Percentiles rank a stretch among this genome's conserved stretches.
Conservation (phyloP, 2,797 vertebrate species). For the Sylvilagus floridanus region DNA sequence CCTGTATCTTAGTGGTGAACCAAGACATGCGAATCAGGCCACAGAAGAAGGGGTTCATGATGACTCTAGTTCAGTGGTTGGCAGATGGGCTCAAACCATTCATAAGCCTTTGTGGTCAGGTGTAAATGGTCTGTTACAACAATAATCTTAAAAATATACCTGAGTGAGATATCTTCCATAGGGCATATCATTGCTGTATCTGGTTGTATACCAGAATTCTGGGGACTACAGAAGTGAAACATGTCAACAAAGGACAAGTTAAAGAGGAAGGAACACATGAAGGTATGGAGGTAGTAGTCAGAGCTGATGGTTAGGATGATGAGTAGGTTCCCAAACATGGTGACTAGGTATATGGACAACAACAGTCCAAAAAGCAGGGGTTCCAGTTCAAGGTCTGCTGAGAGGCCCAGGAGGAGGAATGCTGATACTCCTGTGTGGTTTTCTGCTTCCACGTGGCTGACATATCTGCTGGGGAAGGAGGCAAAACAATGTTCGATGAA, state of each 20-base stretch:
- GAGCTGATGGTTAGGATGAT: slow-evolving; percentile 15
- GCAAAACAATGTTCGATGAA: not conserved
- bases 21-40: slow-evolving; percentile 7
- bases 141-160: too few relatives aligned
- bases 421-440: slow-evolving; percentile 43
- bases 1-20: not conserved
- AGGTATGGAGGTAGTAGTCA: slow-evolving; percentile 51
- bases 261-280: slow-evolving; percentile 75
- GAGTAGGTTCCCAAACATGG: slow-evolving; percentile 50
- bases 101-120: too few relatives aligned
- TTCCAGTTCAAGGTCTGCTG: not conserved
- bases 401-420: slow-evolving; percentile 67
- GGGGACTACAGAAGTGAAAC: slow-evolving; percentile 64
- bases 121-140: too few relatives aligned
- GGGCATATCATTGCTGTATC: too few relatives aligned
- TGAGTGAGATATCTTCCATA: too few relatives aligned
- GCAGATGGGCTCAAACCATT: slow-evolving; percentile 36
- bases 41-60: slow-evolving; percentile 54
- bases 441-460: not conserved
- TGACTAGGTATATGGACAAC: not conserved
- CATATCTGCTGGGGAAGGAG: not conserved
- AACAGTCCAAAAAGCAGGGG: slow-evolving; percentile 37
- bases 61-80: slow-evolving; percentile 66
- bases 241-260: slow-evolving; percentile 51
- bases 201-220: slow-evolving; percentile 61